Evolutionary conservation across 2,888 invertebrate species (phyloP).

Genomic region (Aproaerema taeniolella): DNA sequence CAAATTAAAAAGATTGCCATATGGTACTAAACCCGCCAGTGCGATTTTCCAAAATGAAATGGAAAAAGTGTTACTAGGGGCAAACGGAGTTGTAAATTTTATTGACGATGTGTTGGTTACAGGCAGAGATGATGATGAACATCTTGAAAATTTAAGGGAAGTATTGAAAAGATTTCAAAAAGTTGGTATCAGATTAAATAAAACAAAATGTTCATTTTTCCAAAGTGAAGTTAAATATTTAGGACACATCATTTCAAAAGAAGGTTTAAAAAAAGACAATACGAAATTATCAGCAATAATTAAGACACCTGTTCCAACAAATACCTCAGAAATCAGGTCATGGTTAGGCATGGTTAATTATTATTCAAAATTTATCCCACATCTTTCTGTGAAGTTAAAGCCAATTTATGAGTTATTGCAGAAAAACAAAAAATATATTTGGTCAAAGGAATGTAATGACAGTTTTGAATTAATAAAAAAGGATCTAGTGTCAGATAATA

Average conservation of each 20-base stretch:
- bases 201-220: not conserved
- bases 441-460: conserved; percentile 8
- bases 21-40: conserved; percentile 2
- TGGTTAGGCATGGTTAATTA: conserved; percentile 14
- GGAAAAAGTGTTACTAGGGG: not conserved
- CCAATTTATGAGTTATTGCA: conserved; percentile 12
- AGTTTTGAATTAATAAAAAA: conserved; percentile 8
- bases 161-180: not conserved
- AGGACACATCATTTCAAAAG: too few relatives aligned
- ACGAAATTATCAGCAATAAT: not conserved
- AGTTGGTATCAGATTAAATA: not conserved
- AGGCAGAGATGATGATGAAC: not conserved
- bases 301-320: not conserved
- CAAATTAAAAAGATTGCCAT: conserved; percentile 10
- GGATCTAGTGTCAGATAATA: conserved; percentile 11
- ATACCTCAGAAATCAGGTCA: not conserved
- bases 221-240: conserved; percentile 8
- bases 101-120: conserved; percentile 12
- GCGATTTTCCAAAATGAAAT: not conserved
- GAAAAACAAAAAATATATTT: conserved; percentile 8
- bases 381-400: conserved; percentile 9
- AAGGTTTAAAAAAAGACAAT: not conserved
- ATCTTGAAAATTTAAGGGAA: conserved; percentile 8
- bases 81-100: conserved; percentile 2
- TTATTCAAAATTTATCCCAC: conserved; percentile 15